Evolutionary conservation across 2,797 vertebrate species (phyloP), one percentile per base, ranked within the genome.

Genomic region (Capromys pilorides): DNA sequence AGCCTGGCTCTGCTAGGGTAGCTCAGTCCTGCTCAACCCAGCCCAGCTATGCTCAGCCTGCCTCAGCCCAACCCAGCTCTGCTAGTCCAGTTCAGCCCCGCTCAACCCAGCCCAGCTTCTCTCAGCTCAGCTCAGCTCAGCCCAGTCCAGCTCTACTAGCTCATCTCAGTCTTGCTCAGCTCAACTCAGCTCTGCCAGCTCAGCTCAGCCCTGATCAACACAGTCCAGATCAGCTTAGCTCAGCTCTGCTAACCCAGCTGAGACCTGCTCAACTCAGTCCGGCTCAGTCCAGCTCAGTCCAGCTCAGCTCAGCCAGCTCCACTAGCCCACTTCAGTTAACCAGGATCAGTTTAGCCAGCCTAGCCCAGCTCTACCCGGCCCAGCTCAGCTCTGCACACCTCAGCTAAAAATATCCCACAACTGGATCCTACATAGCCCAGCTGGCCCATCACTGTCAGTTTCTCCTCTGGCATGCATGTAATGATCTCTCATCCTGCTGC

Each of bases 381-480:
- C 21, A 62, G 33, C n/a, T 21, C 66, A 0, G 24, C 22, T 8
- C 33, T 6, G 11, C 24, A 2, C 6, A 21, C 3, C 14, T 94
- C 33, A 57, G 28, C 80, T 19, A 39, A 18, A 18, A 45, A 14
- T 18, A 6, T 5, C 19, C 19, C 45, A 6, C 33, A 33, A 36
- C 26, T 41, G 5, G 49, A 6, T 22, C 13, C 59, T 28, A 26
- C 8, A 39, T 2, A 22, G 28, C 49, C 28, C 0, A 11, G 13
- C n/a, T 6, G 26, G 6, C 82, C 26, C 4, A 10, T 11, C 26
- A 8, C 19, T 22, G 9, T 11, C 6, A 10, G 18, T 24, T 67
- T 80, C 19, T 8, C 1, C 24, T 16, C n/a, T n/a, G 33, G 13
- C 1, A 3, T 0, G 5, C 16, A 5, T 8, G 36, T 5, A 54